These are phyloP conservation scores for Cheilosia pagana DNA, from an alignment of 2,888 invertebrate genomes.

Conservation along the genomic window DNA sequence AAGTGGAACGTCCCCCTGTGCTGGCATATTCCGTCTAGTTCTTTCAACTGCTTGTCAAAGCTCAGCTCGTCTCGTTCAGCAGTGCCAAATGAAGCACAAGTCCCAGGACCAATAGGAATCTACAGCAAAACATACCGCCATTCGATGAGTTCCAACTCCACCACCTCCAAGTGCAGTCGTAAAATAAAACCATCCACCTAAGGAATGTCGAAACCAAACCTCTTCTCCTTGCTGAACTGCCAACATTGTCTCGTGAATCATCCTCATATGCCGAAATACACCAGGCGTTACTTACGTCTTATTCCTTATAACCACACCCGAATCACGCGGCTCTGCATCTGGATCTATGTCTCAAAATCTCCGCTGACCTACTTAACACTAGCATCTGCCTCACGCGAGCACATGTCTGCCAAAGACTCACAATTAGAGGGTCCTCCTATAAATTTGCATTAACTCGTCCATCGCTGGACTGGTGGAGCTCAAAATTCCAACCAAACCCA, in stretches of 20 bases:
- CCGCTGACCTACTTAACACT: slow-evolving; percentile 66
- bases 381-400: slow-evolving; percentile 46
- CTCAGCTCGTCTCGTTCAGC: too few species aligned
- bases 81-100: too few species aligned
- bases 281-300: neutral
- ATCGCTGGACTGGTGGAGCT: slow-evolving; percentile 5
- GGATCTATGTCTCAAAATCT: slow-evolving; percentile 43
- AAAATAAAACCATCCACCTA: too few species aligned
- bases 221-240: too few species aligned
- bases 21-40: too few species aligned
- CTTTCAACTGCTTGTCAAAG: too few species aligned
- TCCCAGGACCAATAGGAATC: too few species aligned
- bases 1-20: too few species aligned
- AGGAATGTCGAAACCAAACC: too few species aligned
- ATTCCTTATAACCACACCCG: neutral
- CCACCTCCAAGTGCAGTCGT: too few species aligned
- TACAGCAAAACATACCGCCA: too few species aligned
- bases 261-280: neutral
- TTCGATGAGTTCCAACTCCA: too few species aligned
- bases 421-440: slow-evolving; percentile 57
- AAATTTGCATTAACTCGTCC: slow-evolving; percentile 65
- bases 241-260: neutral
- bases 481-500: slow-evolving; percentile 11
- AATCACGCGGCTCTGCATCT: slow-evolving; percentile 23
- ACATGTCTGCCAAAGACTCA: slow-evolving; percentile 58